Evolutionary conservation across 2,888 invertebrate genomes (phyloP).

Genomic region (Choristoneura rosaceana): DNA sequence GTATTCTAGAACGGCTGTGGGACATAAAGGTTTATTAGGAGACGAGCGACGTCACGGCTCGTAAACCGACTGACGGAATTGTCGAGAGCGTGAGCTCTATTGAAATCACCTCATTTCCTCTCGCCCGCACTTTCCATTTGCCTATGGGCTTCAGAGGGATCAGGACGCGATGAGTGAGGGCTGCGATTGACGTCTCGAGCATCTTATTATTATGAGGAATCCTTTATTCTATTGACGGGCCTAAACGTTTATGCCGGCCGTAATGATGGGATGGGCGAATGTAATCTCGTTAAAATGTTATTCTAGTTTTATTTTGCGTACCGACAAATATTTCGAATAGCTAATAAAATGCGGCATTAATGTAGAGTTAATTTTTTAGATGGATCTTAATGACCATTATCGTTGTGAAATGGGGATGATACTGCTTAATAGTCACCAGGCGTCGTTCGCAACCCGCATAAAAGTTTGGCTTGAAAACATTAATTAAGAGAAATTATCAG

Average conservation of each 20-base stretch:
- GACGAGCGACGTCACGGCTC: slow-evolving; percentile 36
- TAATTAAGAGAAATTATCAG: slow-evolving; percentile 6
- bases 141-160: slow-evolving; percentile 31
- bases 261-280: background rate
- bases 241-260: slow-evolving; percentile 14
- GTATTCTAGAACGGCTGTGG: slow-evolving; percentile 33
- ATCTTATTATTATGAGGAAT: slow-evolving; percentile 20
- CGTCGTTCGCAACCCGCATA: background rate
- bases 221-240: slow-evolving; percentile 21
- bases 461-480: slow-evolving; percentile 4
- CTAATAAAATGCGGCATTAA: slow-evolving; percentile 25
- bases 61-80: slow-evolving; percentile 41
- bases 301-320: slow-evolving; percentile 8
- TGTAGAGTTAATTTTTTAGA: slow-evolving; percentile 29
- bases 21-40: slow-evolving; percentile 43
- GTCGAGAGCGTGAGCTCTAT: slow-evolving; percentile 40
- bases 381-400: slow-evolving; percentile 30
- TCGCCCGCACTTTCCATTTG: slow-evolving; percentile 38
- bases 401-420: slow-evolving; percentile 9
- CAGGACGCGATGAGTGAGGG: slow-evolving; percentile 23
- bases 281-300: slow-evolving; percentile 14
- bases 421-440: slow-evolving; percentile 21
- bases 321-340: slow-evolving; percentile 8
- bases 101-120: slow-evolving; percentile 42
- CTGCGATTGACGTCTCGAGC: slow-evolving; percentile 32